Percentiles rank a stretch among this genome's conserved stretches.
Evolutionary conservation across 2,888 invertebrate genomes (phyloP).

Genomic region (Helleia helle): DNA sequence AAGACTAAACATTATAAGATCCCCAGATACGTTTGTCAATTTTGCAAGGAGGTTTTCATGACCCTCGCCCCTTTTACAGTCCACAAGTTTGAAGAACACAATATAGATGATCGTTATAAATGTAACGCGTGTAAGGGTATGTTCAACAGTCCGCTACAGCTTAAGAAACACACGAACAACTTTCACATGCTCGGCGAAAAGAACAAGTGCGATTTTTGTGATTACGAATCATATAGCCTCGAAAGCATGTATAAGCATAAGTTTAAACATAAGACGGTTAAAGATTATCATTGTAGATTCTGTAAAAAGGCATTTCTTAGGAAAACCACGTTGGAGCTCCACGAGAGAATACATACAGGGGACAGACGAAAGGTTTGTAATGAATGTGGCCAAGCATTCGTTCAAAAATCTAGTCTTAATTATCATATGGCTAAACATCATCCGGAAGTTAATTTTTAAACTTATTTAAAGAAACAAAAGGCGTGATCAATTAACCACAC

Average conservation of each 20-base stretch:
- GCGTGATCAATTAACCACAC: too few species aligned
- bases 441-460: conserved; percentile 47
- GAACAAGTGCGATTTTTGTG: conserved; percentile 44
- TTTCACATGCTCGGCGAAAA: conserved; percentile 55
- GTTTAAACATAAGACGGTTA: conserved; percentile 51
- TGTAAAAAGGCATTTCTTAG: conserved; percentile 59
- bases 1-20: conserved; percentile 46
- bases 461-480: neutral
- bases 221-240: conserved; percentile 45
- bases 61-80: conserved; percentile 35
- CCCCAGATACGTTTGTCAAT: conserved; percentile 31
- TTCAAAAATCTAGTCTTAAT: conserved; percentile 58
- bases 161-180: conserved; percentile 42
- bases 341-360: conserved; percentile 55
- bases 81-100: conserved; percentile 44
- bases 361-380: conserved; percentile 48
- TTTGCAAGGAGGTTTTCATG: conserved; percentile 39
- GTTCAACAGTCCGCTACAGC: conserved; percentile 42
- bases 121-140: conserved; percentile 50
- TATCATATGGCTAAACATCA: conserved; percentile 62
- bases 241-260: conserved; percentile 48
- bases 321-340: conserved; percentile 39
- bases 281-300: conserved; percentile 51
- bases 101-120: conserved; percentile 44
- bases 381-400: conserved; percentile 54